Percentiles rank a stretch among this genome's conserved stretches.
phyloP scores from a whole-genome alignment of 2,888 invertebrate genomes.

The Strigamia crassipes region DNA sequence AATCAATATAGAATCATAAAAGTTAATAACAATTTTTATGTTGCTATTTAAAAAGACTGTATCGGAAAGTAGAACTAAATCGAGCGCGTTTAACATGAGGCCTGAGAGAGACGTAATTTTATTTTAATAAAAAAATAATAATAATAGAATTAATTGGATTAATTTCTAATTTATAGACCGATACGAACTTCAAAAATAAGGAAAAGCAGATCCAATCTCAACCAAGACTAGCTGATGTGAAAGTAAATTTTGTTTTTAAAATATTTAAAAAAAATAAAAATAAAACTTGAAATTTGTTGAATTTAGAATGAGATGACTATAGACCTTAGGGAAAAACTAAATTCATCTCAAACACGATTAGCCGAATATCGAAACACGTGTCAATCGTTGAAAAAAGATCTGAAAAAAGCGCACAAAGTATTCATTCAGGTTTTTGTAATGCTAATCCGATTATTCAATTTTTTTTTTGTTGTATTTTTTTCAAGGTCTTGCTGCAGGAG shows the following conservation, averaged over 20 bases:
- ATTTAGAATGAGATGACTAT: not conserved
- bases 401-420: conserved; percentile 45
- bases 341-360: not conserved
- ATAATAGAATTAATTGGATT: too few species aligned
- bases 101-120: too few species aligned
- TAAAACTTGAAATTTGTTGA: not conserved
- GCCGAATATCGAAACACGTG: conserved; percentile 39
- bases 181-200: too few species aligned
- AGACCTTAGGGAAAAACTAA: conserved; percentile 44
- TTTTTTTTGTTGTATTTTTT: not conserved
- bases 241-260: too few species aligned
- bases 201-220: too few species aligned
- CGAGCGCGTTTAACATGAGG: too few species aligned
- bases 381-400: conserved; percentile 43
- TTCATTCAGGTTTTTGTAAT: not conserved
- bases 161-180: too few species aligned
- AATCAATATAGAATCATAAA: not conserved
- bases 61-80: too few species aligned
- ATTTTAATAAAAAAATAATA: too few species aligned
- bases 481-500: conserved; percentile 21
- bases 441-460: not conserved
- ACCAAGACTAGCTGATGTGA: too few species aligned
- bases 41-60: too few species aligned
- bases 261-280: not conserved
- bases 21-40: not conserved